A percentile compares a stretch with the other conserved stretches of the same genome.
These are phyloP conservation scores for Leptosomus discolor DNA, from an alignment of 2,113 vertebrate species.

Conservation along the genomic window DNA sequence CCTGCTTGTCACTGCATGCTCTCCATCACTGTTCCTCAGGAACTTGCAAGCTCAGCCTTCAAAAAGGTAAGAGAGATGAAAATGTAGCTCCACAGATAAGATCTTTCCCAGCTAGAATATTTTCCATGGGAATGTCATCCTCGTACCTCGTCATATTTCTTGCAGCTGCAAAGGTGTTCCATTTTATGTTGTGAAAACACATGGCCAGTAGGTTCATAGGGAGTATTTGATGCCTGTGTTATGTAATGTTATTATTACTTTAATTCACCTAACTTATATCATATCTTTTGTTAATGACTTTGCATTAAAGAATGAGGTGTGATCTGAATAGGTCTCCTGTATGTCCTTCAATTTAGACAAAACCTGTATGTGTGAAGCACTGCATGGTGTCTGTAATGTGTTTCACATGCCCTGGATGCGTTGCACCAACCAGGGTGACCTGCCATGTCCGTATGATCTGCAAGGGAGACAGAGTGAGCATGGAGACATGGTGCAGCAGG, in stretches of 20 bases:
- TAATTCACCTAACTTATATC: background rate
- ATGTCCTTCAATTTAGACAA: background rate
- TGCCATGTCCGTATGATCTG: background rate
- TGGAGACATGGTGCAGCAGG: background rate
- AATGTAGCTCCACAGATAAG: background rate
- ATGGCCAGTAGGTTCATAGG: background rate
- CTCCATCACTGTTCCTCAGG: background rate
- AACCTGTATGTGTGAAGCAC: background rate
- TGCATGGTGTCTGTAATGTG: fast-evolving
- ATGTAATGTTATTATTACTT: background rate
- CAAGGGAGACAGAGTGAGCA: background rate
- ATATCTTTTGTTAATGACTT: background rate
- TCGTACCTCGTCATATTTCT: background rate
- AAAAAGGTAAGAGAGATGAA: background rate
- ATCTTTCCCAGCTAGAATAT: background rate
- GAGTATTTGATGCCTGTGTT: background rate
- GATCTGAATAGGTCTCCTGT: background rate
- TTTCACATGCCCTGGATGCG: background rate
- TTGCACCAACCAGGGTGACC: background rate
- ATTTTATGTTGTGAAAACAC: background rate
- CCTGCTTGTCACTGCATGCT: background rate
- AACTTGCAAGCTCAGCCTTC: background rate
- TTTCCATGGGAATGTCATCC: background rate
- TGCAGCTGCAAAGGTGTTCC: background rate
- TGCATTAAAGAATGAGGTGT: background rate